phyloP scores from a whole-genome alignment of 2,113 vertebrate species.

The Antigone vipio region DNA sequence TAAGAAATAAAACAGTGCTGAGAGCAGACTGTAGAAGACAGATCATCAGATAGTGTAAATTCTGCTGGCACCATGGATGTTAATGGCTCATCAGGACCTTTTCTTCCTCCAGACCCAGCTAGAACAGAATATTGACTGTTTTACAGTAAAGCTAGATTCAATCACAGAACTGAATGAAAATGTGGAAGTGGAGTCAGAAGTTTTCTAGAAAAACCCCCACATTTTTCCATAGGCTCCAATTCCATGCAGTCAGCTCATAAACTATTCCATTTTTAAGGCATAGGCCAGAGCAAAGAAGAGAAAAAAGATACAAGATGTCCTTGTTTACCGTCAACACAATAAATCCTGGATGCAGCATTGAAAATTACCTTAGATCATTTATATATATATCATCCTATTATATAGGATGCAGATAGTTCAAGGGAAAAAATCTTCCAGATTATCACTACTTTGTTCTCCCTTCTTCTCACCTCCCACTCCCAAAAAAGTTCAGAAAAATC shows the following conservation, averaged over 20 bases:
- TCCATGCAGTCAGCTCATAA: background rate
- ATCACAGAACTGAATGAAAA: background rate
- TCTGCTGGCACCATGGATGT: background rate
- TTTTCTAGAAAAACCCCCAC: background rate
- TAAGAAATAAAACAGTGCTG: background rate
- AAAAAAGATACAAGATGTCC: background rate
- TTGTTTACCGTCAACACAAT: background rate
- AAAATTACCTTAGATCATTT: background rate
- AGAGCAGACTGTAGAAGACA: background rate
- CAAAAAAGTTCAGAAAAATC: background rate
- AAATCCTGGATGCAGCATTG: background rate
- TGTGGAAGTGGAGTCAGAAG: background rate
- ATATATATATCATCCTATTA: background rate
- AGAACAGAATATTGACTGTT: constrained; percentile 20
- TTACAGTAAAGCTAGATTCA: background rate
- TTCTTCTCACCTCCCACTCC: background rate
- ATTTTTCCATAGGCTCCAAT: background rate
- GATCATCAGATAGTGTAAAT: constrained; percentile 21
- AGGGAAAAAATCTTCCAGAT: background rate
- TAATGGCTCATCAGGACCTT: background rate
- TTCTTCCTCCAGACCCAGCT: background rate
- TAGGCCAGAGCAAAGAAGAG: background rate
- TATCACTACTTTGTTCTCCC: background rate
- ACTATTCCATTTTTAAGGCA: background rate
- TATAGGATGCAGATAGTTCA: background rate